Evolutionary conservation across 2,888 invertebrate genomes (phyloP).

Genomic region (Cantharis nigra): DNA sequence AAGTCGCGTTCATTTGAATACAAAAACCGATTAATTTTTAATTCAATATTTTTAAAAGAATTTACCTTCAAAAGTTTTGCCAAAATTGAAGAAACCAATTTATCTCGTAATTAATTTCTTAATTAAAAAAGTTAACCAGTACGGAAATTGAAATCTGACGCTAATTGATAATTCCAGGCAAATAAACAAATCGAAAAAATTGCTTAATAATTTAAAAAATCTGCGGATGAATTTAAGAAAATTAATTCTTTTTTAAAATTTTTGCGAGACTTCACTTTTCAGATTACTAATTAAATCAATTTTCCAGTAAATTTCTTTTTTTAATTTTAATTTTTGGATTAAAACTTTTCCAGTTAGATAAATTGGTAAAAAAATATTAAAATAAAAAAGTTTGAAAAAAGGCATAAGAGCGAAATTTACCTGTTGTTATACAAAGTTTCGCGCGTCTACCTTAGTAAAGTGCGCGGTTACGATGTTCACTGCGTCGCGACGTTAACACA

Average conservation of each 20-base stretch:
- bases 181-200: background rate
- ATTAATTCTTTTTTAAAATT: background rate
- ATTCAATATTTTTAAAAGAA: background rate
- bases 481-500: constrained; percentile 33
- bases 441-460: constrained; percentile 13
- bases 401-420: constrained; percentile 11
- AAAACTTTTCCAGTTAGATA: background rate
- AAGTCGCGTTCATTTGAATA: background rate
- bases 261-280: background rate
- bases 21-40: background rate
- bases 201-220: background rate
- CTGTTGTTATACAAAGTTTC: constrained; percentile 21
- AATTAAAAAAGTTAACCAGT: background rate
- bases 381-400: background rate
- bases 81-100: background rate
- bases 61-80: background rate
- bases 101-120: background rate
- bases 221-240: background rate
- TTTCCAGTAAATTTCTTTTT: constrained; percentile 17
- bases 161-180: background rate
- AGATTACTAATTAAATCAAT: background rate
- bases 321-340: background rate
- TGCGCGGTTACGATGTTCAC: constrained; percentile 30
- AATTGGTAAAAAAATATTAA: background rate
- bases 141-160: background rate